These are phyloP conservation scores for Buceros bicornis DNA, from an alignment of 2,797 vertebrate species.

Conservation along the genomic window DNA sequence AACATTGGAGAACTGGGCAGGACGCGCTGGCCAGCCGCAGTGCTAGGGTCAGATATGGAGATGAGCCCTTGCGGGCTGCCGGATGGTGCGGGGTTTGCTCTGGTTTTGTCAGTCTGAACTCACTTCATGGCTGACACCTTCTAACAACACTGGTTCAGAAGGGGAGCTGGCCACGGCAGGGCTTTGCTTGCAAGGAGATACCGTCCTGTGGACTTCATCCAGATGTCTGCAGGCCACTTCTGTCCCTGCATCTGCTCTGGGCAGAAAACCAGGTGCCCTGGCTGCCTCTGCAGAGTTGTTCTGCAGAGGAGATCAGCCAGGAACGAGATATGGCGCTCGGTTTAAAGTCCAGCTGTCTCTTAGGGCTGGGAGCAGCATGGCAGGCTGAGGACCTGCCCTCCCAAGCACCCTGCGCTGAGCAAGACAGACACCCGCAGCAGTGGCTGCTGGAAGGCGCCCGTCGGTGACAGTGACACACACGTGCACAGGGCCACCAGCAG, in stretches of 20 bases:
- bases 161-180: background rate
- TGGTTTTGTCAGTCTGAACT: background rate
- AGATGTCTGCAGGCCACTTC: background rate
- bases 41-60: rapidly evolving
- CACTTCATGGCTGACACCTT: background rate
- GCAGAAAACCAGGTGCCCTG: background rate
- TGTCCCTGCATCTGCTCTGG: background rate
- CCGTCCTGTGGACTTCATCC: background rate
- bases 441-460: too few species aligned
- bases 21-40: background rate
- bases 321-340: background rate
- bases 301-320: background rate
- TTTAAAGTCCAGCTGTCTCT: background rate
- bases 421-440: too few species aligned
- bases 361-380: background rate
- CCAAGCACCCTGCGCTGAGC: background rate
- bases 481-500: background rate
- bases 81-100: background rate
- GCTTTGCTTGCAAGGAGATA: background rate
- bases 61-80: background rate
- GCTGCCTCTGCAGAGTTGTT: background rate
- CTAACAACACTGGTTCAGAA: background rate
- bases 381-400: background rate
- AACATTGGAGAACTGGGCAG: background rate
- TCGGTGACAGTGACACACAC: too few species aligned